These are phyloP conservation scores for Xanthostigma xanthostigma DNA, from an alignment of 2,888 invertebrate genomes.

Conservation along the genomic window DNA sequence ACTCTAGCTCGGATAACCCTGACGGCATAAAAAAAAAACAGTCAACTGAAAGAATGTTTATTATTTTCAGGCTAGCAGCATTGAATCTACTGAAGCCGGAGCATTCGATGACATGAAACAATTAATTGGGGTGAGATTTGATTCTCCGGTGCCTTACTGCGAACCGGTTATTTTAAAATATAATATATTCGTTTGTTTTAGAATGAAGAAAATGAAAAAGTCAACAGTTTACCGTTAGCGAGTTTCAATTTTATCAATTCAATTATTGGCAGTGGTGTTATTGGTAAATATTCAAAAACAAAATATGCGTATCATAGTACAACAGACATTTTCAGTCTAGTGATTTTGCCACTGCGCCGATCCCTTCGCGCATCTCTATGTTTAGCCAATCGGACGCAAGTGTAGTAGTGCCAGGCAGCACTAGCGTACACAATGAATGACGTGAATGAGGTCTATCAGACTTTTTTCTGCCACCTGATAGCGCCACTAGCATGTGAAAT, in stretches of 20 bases:
- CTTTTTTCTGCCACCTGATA: too few relatives aligned
- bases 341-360: not conserved
- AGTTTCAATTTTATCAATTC: constrained; percentile 82
- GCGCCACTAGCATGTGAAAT: too few relatives aligned
- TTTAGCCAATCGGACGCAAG: not conserved
- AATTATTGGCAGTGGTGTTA: constrained; percentile 75
- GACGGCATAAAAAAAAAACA: not conserved
- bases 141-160: too few relatives aligned
- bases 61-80: constrained; percentile 39
- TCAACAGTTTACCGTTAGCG: constrained; percentile 55
- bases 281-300: constrained; percentile 37
- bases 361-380: not conserved
- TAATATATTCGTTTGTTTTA: constrained; percentile 15
- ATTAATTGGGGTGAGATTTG: constrained; percentile 38
- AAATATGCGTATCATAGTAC: not conserved
- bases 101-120: constrained; percentile 51
- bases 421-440: not conserved
- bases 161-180: too few relatives aligned
- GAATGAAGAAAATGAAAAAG: constrained; percentile 39
- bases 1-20: not conserved
- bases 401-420: not conserved
- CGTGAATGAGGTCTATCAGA: too few relatives aligned
- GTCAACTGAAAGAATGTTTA: not conserved
- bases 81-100: constrained; percentile 40
- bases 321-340: not conserved